Percentiles rank a stretch among this genome's conserved stretches.
phyloP scores from a whole-genome alignment of 2,113 vertebrate species.

The Crotophaga sulcirostris region DNA sequence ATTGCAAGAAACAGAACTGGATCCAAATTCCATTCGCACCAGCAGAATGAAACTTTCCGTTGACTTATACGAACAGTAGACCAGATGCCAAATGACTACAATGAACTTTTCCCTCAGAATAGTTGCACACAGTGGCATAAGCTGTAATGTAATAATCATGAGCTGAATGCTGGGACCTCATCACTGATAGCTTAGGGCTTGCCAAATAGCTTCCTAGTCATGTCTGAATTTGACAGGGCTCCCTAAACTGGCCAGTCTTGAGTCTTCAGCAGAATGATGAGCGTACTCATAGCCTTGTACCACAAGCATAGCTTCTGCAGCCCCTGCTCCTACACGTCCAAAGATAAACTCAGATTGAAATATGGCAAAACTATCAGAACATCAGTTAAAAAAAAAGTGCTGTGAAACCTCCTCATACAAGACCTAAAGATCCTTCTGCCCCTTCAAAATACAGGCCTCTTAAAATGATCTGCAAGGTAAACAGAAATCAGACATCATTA shows the following conservation, averaged over 20 bases:
- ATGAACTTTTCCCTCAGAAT: not conserved
- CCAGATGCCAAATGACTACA: not conserved
- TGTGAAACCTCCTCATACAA: not conserved
- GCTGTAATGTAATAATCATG: not conserved
- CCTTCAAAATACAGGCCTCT: not conserved
- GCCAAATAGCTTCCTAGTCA: not conserved
- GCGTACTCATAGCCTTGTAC: not conserved
- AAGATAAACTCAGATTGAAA: not conserved
- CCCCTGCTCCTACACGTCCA: not conserved
- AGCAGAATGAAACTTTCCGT: slow-evolving; percentile 28
- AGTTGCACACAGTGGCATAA: not conserved
- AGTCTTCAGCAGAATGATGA: not conserved
- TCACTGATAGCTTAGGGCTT: not conserved
- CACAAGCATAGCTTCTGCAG: not conserved
- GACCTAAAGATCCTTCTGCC: not conserved
- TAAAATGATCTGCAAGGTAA: not conserved
- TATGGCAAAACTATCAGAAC: not conserved
- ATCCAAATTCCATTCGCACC: slow-evolving; percentile 26
- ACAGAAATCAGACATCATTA: not conserved
- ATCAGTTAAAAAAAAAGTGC: not conserved
- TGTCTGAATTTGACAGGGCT: not conserved
- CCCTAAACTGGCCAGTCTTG: not conserved
- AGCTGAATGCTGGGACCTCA: not conserved
- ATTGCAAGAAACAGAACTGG: not conserved
- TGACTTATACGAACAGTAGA: not conserved